Conservation (phyloP, 2,797 vertebrate genomes). For the Orestias chungarensis region DNA sequence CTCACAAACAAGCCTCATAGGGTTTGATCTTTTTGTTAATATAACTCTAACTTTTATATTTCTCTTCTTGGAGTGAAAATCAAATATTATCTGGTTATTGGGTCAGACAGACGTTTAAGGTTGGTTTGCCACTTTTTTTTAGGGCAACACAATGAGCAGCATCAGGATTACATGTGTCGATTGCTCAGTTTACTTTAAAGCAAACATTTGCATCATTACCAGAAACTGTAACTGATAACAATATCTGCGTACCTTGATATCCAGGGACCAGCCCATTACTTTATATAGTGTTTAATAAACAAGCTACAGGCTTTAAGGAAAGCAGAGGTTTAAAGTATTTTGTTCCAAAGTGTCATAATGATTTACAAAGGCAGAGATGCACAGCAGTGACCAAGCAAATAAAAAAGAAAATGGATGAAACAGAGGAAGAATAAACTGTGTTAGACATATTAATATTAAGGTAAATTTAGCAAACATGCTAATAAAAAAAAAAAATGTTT, state of each 20-base stretch:
- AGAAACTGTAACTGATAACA: too few species aligned
- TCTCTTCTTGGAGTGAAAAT: neutral
- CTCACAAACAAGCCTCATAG: neutral
- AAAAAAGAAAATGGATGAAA: neutral
- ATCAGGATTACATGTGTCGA: too few species aligned
- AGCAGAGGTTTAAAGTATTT: slow-evolving; percentile 26
- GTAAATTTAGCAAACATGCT: slow-evolving; percentile 15
- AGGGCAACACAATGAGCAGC: too few species aligned
- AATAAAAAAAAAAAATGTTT: slow-evolving; percentile 40
- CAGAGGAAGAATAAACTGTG: neutral
- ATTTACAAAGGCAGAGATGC: slow-evolving; percentile 26
- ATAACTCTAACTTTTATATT: neutral
- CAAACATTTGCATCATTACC: too few species aligned
- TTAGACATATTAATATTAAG: slow-evolving; percentile 24
- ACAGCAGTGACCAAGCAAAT: slow-evolving; percentile 2
- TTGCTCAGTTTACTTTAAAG: too few species aligned
- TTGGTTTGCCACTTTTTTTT: too few species aligned
- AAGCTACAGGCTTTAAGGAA: slow-evolving; percentile 28
- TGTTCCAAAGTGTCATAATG: slow-evolving; percentile 27
- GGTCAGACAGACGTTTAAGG: too few species aligned
- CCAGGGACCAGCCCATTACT: neutral
- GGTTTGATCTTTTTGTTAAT: neutral
- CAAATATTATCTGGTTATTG: neutral
- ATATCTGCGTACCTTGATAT: too few species aligned
- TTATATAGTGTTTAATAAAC: neutral